phyloP scores from a whole-genome alignment of 1,140 invertebrate species.

The Drosophila pruinosa region DNA sequence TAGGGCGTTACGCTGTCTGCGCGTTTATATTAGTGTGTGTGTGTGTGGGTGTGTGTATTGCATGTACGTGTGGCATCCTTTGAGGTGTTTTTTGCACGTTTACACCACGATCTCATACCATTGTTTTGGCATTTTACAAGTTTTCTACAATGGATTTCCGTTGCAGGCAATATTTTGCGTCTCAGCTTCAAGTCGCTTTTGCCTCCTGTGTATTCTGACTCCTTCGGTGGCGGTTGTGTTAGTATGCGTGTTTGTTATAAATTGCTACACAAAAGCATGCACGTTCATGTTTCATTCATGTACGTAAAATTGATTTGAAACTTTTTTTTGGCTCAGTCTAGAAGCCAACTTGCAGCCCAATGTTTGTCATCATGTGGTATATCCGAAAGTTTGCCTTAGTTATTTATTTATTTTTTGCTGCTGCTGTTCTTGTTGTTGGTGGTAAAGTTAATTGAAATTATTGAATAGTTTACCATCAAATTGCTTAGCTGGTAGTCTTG shows the following conservation, averaged over 20 bases:
- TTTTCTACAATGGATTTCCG: slow-evolving; percentile 78
- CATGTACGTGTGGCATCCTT: slow-evolving; percentile 21
- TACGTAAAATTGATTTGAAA: slow-evolving; percentile 77
- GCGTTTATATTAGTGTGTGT: slow-evolving; percentile 1
- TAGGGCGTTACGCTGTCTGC: slow-evolving; percentile 27
- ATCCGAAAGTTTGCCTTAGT: slow-evolving; percentile 28
- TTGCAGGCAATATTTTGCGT: slow-evolving; percentile 44
- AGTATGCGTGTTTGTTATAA: slow-evolving; percentile 54
- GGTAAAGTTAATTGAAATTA: slow-evolving; percentile 76
- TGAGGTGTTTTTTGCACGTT: slow-evolving; percentile 47
- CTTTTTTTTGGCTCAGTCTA: slow-evolving; percentile 36
- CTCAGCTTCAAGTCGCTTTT: slow-evolving; percentile 30
- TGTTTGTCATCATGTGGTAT: slow-evolving; percentile 37
- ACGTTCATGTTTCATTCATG: slow-evolving; percentile 79
- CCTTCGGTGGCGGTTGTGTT: slow-evolving; percentile 4
- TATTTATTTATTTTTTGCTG: slow-evolving; percentile 41
- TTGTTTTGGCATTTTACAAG: slow-evolving; percentile 77
- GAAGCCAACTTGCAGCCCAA: background rate
- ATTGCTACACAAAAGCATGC: slow-evolving; percentile 67
- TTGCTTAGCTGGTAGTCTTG: background rate
- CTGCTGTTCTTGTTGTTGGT: background rate
- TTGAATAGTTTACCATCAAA: slow-evolving; percentile 56
- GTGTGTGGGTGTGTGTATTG: slow-evolving; percentile 1
- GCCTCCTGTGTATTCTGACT: slow-evolving; percentile 9
- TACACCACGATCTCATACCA: slow-evolving; percentile 23